Evolutionary conservation across 37 sponge, comb jelly and placozoan species (phyloP), one percentile per base, ranked within the genome.

Genomic region (Halisarca cf. caerulea): DNA sequence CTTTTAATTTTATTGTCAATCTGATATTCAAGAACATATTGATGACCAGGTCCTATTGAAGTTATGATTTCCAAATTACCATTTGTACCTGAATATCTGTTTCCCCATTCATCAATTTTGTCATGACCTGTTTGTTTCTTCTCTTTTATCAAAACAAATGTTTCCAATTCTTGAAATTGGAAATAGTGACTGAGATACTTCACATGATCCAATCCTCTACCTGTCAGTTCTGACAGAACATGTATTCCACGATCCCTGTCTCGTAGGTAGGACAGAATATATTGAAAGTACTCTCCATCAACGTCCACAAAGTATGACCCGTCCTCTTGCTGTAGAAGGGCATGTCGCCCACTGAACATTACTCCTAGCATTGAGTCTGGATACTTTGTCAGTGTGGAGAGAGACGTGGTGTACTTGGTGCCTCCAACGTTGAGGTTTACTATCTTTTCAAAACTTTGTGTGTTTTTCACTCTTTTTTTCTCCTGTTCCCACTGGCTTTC

Each of bases 321-420:
- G 59, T 80, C 81, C 11, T 80, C 81, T 35, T 57, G 62, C 77
- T 38, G 77, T 5, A 24, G 25, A 74, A 74, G 77, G 21, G 36
- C 58, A 15, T 61, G 62, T 58, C 81, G 57, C 58, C 81, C 81
- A 58, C 81, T 80, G 25, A 80, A 80, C 81, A 36, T 35, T 44
- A 37, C 34, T 44, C 25, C 77, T 25, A 80, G 15, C 58, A 55
- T 53, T 30, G 81, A 80, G n/a, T 57, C 62, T 35, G 59, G 59
- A 35, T 80, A 43, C 44, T 74, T 74, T n/a, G 45, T 40, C n/a
- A 74, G 77, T 11, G 45, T 44, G 45, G 77, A 40, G 42, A 20
- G 42, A 43, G 42, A 41, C 18, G 45, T 43, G 24, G 38, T 33
- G 36, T 74, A 74, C 77, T 44, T 43, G 42, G n/a, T 43, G 11